These are phyloP conservation scores for Anguilla pacifica DNA, from an alignment of 2,797 vertebrate genomes.

Conservation along the genomic window DNA sequence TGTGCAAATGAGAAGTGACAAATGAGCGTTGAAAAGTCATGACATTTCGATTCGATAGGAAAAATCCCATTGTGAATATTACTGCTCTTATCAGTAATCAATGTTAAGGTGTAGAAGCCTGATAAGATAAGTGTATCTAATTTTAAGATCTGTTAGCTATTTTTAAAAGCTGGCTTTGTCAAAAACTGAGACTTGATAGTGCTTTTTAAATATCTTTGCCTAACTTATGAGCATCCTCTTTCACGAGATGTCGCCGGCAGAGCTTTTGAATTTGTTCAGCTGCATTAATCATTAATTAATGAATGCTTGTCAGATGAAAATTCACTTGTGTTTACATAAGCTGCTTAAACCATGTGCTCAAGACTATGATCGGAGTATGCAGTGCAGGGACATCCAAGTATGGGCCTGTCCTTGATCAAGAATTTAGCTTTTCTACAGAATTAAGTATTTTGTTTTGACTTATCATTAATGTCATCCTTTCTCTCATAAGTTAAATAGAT, in stretches of 20 bases:
- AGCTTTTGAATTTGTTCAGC: constrained; percentile 28
- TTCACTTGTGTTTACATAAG: constrained; percentile 32
- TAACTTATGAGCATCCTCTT: constrained; percentile 17
- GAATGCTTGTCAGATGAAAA: constrained; percentile 20
- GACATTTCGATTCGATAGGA: not conserved
- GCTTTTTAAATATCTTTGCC: constrained; percentile 17
- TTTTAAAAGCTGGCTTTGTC: constrained; percentile 27
- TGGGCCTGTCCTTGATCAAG: constrained; percentile 19
- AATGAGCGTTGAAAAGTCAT: not conserved
- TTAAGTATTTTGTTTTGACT: constrained; percentile 17
- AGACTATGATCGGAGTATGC: not conserved
- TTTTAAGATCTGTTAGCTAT: constrained; percentile 9
- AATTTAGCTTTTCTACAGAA: constrained; percentile 21
- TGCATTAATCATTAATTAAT: constrained; percentile 24
- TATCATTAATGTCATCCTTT: constrained; percentile 20
- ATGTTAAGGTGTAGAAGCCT: constrained; percentile 18
- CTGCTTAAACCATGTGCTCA: constrained; percentile 21
- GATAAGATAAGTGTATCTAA: not conserved
- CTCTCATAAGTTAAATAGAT: constrained; percentile 19
- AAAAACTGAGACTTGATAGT: constrained; percentile 28
- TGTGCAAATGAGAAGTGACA: not conserved
- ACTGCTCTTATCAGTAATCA: constrained; percentile 15
- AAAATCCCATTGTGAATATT: not conserved
- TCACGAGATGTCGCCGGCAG: not conserved
- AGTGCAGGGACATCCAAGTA: constrained; percentile 21